Evolutionary conservation across 2,888 invertebrate genomes (phyloP).

Genomic region (Scaptomyza parva): DNA sequence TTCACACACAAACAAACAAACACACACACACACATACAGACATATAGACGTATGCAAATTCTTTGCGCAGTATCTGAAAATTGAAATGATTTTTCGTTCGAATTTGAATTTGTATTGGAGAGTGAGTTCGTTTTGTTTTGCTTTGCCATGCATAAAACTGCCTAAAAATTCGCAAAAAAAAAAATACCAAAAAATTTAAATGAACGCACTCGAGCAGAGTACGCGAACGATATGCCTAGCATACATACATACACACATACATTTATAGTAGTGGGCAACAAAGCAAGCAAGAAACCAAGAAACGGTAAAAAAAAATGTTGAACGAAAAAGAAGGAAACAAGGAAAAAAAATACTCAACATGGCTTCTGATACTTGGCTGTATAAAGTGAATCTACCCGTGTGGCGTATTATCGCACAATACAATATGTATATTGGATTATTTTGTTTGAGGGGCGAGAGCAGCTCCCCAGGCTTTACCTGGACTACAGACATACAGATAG

Average conservation of each 20-base stretch:
- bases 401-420: conserved; percentile 76
- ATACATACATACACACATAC: background rate
- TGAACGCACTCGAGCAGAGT: conserved; percentile 60
- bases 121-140: conserved; percentile 62
- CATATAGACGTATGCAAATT: conserved; percentile 57
- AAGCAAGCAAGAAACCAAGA: conserved; percentile 32
- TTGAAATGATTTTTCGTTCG: conserved; percentile 76
- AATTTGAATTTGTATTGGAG: conserved; percentile 62
- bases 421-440: conserved; percentile 81
- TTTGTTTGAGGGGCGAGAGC: conserved; percentile 63
- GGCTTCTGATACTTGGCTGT: conserved; percentile 15
- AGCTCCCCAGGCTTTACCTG: conserved; percentile 44
- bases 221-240: conserved; percentile 28
- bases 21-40: background rate
- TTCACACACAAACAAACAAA: background rate
- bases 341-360: conserved; percentile 16
- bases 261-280: conserved; percentile 30
- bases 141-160: conserved; percentile 71
- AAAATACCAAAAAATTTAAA: conserved; percentile 73
- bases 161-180: conserved; percentile 61
- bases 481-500: conserved; percentile 17
- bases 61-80: conserved; percentile 53
- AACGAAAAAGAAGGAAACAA: conserved; percentile 13
- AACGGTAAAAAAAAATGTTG: conserved; percentile 22
- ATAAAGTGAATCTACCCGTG: conserved; percentile 20